Percentiles rank a stretch among this genome's conserved stretches.
Conservation (phyloP, 2,113 vertebrate species). For the Spea multiplicata region DNA sequence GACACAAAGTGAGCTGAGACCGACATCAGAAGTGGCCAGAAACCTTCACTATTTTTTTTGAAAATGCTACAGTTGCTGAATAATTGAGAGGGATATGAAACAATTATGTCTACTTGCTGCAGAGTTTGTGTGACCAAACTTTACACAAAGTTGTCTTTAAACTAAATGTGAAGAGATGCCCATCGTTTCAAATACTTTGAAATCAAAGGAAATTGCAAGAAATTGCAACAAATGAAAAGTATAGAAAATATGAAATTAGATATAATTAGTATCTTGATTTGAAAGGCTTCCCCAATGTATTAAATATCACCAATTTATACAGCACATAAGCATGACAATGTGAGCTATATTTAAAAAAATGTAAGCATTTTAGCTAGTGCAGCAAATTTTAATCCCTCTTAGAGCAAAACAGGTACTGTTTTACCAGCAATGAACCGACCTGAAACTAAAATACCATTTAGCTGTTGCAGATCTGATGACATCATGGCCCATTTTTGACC, state of each 20-base stretch:
- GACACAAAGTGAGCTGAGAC: conserved; percentile 14
- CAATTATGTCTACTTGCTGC: background rate
- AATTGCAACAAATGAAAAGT: too few species aligned
- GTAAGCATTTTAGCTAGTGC: background rate
- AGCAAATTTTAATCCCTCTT: conserved; percentile 5
- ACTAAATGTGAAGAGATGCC: background rate
- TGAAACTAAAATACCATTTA: background rate
- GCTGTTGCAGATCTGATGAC: conserved; percentile 34
- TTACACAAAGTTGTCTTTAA: background rate
- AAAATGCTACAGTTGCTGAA: conserved; percentile 13
- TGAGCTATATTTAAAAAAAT: background rate
- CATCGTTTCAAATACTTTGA: too few species aligned
- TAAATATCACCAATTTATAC: too few species aligned
- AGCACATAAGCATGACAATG: background rate
- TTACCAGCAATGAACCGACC: background rate
- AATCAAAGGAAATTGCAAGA: too few species aligned
- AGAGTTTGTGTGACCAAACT: conserved; percentile 15
- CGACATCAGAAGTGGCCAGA: conserved; percentile 17
- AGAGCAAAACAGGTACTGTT: background rate
- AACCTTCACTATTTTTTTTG: background rate
- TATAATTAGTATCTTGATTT: too few species aligned
- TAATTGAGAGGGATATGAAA: background rate
- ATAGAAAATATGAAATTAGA: too few species aligned
- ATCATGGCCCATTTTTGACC: conserved; percentile 27
- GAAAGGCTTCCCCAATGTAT: too few species aligned